Evolutionary conservation across 2,888 invertebrate genomes (phyloP), one percentile per base, ranked within the genome.

Genomic region (Salticus scenicus): DNA sequence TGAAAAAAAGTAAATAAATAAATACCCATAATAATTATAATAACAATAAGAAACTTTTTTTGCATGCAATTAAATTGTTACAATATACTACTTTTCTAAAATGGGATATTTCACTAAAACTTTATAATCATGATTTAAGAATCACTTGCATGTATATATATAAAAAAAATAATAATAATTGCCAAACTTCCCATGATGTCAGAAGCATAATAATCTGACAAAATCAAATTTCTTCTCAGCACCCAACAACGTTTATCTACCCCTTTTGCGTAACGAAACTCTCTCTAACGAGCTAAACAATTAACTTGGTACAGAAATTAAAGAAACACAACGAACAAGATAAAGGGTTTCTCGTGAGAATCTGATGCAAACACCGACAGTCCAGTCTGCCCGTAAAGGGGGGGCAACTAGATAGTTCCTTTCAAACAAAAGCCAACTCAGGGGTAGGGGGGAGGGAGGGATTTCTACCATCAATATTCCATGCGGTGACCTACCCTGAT

Each of bases 381-480:
- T 70, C 81, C 81, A 70, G 74, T 73, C 66, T 77, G 67, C 77
- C 71, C n/a, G 71, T 77, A 67, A 72, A 77, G 41, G 28, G 67
- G 57, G 57, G 57, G 57, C 57, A 57, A 72, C 70, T 28, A 37
- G 42, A 42, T 70, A 70, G 70, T 14, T 70, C 42, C 24, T n/a
- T 12, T 20, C 70, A 42, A 76, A 77, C 72, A 77, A 73, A 67
- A 41, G 83, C 31, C 37, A 37, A 20, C 33, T 8, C n/a, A 30
- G 66, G 66, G 66, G 66, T 17, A 37, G 67, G 67, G 37, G 77
- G 27, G 37, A 42, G 41, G 37, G 47, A 12, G 77, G 27, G 37
- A 30, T 30, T 47, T 30, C 77, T 51, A 30, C 64, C 81, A 82
- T 82, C 82, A 82, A 82, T 82, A 82, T 82, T 82, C 82, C 70